phyloP scores from a whole-genome alignment of 2,113 vertebrate species.

The Onychostruthus taczanowskii region DNA sequence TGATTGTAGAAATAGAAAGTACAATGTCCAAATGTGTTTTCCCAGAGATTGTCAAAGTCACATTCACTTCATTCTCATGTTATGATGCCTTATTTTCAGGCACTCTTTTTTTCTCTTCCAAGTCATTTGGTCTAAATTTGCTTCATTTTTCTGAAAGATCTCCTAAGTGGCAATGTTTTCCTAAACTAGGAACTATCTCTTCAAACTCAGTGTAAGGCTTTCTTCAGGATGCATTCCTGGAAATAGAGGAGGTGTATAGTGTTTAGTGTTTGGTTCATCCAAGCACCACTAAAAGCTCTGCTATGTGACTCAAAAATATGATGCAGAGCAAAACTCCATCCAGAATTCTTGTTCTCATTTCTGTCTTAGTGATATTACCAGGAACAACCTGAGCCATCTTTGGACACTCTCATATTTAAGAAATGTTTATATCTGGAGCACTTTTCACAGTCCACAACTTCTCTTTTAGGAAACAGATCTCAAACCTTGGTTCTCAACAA shows the following conservation, averaged over 20 bases:
- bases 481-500: not conserved
- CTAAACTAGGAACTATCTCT: not conserved
- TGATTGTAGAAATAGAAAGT: not conserved
- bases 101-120: not conserved
- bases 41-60: not conserved
- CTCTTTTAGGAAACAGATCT: not conserved
- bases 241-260: not conserved
- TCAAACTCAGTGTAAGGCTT: not conserved
- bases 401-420: not conserved
- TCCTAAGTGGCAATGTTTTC: not conserved
- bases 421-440: not conserved
- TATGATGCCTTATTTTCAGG: not conserved
- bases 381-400: not conserved
- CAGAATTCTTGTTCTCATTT: not conserved
- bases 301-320: not conserved
- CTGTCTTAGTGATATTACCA: not conserved
- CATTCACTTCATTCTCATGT: not conserved
- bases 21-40: not conserved
- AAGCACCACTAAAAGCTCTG: not conserved
- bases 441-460: not conserved
- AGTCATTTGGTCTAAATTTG: not conserved
- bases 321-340: not conserved
- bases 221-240: not conserved
- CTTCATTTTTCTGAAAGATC: not conserved
- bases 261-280: not conserved